Percentiles rank a stretch among this genome's conserved stretches.
Evolutionary conservation across 35 echinoderm and acorn worm species (phyloP).

Genomic region (Eucidaris tribuloides): DNA sequence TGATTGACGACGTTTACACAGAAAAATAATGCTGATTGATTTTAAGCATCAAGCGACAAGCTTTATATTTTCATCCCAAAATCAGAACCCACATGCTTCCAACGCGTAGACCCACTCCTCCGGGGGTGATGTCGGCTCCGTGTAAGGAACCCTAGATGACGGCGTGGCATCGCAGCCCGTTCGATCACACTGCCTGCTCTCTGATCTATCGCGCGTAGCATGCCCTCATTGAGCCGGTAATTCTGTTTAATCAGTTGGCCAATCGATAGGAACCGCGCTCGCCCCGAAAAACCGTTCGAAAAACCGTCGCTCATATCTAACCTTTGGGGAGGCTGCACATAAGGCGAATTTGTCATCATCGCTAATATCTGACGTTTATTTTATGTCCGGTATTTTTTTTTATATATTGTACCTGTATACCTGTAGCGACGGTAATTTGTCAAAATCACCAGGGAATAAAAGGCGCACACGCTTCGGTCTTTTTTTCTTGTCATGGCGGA

Average conservation of each 20-base stretch:
- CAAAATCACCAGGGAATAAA: not conserved
- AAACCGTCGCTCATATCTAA: slow-evolving; percentile 37
- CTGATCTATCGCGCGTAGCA: slow-evolving; percentile 65
- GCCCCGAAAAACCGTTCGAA: slow-evolving; percentile 31
- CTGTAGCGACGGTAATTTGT: slow-evolving; percentile 20
- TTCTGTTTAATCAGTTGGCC: slow-evolving; percentile 92
- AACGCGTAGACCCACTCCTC: not conserved
- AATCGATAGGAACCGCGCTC: slow-evolving; percentile 63
- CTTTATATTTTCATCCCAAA: not conserved
- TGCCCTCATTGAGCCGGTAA: slow-evolving; percentile 66
- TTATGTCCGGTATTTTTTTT: slow-evolving; percentile 9
- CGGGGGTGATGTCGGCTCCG: slow-evolving; percentile 22
- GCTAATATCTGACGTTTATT: slow-evolving; percentile 24
- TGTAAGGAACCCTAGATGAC: slow-evolving; percentile 39
- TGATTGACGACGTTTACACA: not conserved
- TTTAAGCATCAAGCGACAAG: not conserved
- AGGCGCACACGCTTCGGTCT: too few species aligned
- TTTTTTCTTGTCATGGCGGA: too few species aligned
- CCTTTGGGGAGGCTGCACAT: not conserved
- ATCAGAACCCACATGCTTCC: slow-evolving; percentile 17
- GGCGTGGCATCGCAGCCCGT: slow-evolving; percentile 51
- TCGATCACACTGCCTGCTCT: slow-evolving; percentile 64
- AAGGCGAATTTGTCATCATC: slow-evolving; percentile 48
- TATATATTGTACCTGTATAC: not conserved
- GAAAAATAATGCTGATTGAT: not conserved